These are phyloP conservation scores for Lagorchestes hirsutus DNA, from an alignment of 2,797 vertebrate genomes.

Conservation along the genomic window DNA sequence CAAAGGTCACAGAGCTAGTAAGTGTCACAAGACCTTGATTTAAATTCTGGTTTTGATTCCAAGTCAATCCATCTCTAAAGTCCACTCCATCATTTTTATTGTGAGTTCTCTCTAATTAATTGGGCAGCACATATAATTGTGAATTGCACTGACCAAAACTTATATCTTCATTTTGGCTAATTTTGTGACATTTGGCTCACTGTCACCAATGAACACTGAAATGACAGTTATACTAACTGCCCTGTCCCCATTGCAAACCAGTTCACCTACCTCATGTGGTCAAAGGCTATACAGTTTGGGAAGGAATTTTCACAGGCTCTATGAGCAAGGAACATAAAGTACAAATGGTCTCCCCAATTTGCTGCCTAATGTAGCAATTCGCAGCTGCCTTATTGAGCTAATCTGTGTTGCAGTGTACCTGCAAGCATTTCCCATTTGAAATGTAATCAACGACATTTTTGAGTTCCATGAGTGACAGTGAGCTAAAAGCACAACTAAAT, in stretches of 20 bases:
- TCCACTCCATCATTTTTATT: background rate
- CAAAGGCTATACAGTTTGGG: background rate
- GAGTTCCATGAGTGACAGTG: background rate
- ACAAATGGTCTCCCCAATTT: background rate
- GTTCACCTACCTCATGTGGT: background rate
- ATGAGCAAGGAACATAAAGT: background rate
- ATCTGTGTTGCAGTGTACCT: background rate
- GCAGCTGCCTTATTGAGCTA: background rate
- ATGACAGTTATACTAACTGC: background rate
- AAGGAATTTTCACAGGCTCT: background rate
- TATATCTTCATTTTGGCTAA: background rate
- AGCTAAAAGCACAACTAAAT: background rate
- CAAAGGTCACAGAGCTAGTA: background rate
- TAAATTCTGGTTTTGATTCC: background rate
- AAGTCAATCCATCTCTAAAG: background rate
- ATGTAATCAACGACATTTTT: background rate
- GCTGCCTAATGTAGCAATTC: slow-evolving; percentile 8
- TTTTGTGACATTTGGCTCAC: background rate
- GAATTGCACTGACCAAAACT: background rate
- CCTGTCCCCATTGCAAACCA: background rate
- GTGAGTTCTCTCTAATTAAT: background rate
- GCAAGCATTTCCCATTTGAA: background rate
- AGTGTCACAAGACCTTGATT: background rate
- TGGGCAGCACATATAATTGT: background rate
- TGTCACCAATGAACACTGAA: background rate